A percentile compares a stretch with the other conserved stretches of the same genome.
Evolutionary conservation across 1,140 invertebrate species (phyloP).

Genomic region (Hyles euphorbiae): DNA sequence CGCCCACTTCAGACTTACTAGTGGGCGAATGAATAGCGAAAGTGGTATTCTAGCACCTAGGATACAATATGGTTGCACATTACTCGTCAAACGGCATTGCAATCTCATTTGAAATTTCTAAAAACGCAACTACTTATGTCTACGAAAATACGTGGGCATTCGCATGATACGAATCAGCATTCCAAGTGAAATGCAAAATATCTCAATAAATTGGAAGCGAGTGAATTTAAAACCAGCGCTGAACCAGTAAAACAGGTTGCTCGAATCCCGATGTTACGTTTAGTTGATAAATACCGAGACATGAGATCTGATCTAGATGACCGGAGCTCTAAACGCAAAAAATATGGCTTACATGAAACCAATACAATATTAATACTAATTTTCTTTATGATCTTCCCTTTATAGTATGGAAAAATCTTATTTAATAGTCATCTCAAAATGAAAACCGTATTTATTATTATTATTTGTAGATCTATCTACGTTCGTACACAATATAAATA

Average conservation of each 20-base stretch:
- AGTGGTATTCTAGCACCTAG: conserved; percentile 34
- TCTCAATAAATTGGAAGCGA: background rate
- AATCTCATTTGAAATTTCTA: background rate
- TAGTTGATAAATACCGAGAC: conserved; percentile 1
- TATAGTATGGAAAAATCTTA: no score
- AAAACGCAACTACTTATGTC: background rate
- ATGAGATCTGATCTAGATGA: background rate
- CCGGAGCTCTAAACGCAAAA: background rate
- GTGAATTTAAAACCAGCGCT: background rate
- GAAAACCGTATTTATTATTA: no score
- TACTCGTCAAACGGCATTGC: conserved; percentile 14
- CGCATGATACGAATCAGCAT: no score
- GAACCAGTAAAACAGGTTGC: conserved; percentile 4
- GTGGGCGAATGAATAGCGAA: conserved; percentile 51
- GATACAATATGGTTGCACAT: conserved; percentile 17
- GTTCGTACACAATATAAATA: no score
- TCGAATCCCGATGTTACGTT: background rate
- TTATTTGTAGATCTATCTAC: no score
- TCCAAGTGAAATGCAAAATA: conserved; percentile 3
- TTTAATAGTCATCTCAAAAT: no score
- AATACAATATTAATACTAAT: no score
- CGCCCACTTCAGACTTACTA: conserved; percentile 32
- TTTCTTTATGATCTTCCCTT: no score
- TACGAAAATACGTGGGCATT: no score
- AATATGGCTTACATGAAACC: no score